A percentile compares a stretch with the other conserved stretches of the same genome.
These are phyloP conservation scores for Zeus faber DNA, from an alignment of 2,113 vertebrate species.

Conservation along the genomic window DNA sequence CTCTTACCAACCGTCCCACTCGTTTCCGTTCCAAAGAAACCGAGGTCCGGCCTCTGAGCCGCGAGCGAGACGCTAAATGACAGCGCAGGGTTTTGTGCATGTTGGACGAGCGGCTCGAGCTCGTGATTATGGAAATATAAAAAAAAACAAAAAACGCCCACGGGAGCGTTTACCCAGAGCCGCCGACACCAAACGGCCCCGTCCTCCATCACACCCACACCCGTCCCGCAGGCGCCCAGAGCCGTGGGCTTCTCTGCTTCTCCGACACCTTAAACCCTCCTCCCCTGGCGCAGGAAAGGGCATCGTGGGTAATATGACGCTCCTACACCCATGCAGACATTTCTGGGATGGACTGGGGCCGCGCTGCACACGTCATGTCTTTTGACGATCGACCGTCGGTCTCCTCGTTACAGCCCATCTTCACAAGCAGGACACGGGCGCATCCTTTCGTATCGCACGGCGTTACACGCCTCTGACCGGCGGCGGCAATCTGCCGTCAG, in stretches of 20 bases:
- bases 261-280: too few relatives aligned
- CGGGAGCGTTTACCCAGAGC: constrained; percentile 47
- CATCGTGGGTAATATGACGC: constrained; percentile 15
- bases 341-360: too few relatives aligned
- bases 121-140: constrained; percentile 65
- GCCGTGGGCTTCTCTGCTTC: too few relatives aligned
- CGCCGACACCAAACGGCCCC: constrained; percentile 13
- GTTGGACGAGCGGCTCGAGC: constrained; percentile 53
- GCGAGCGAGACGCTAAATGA: constrained; percentile 42
- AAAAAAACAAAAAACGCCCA: constrained; percentile 37
- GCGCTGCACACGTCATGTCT: too few relatives aligned
- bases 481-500: too few relatives aligned
- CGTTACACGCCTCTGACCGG: too few relatives aligned
- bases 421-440: too few relatives aligned
- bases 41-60: constrained; percentile 5
- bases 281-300: constrained; percentile 28
- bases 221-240: too few relatives aligned
- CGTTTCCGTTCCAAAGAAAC: not conserved
- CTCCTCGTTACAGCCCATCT: too few relatives aligned
- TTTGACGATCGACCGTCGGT: too few relatives aligned
- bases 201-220: constrained; percentile 7
- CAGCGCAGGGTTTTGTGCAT: constrained; percentile 50
- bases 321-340: constrained; percentile 35
- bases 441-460: too few relatives aligned
- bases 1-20: too few relatives aligned